Base-by-base conservation (phyloP, 2,888 invertebrate genomes). In the Dynastes maya region DNA sequence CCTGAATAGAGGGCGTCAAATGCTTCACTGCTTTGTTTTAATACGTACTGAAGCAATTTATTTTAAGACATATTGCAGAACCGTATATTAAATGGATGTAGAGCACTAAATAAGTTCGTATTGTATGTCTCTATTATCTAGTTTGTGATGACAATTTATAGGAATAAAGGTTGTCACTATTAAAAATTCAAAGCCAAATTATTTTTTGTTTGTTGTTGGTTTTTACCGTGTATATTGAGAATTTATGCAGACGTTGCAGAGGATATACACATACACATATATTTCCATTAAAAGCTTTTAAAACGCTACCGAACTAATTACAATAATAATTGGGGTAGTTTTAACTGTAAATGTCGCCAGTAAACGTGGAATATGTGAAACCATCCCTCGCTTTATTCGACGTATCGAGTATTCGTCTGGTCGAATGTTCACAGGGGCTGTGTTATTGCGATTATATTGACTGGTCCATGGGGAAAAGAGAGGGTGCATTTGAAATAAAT, bases 381-480 rank as follows among this genome's bases (percentile, higher is more conserved):
- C 61, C 45, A 63, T 74, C 61, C 55, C 37, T 72, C 11, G 29
- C 27, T 27, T 68, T 68, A 27, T 58, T 13, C 16, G 58, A 40
- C 58, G 37, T 22, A 22, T 63, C 22, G 72, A 68, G 32, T 53
- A 68, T 76, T 85, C 79, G 80, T 83, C 81, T 86, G 88, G 85
- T 32, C 85, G 83, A 85, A 83, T 88, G 86, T 84, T 83, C 81
- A 80, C 83, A 82, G 84, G 87, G 88, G 87, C 85, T 87, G 87
- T 88, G 87, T 89, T 89, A 89, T 89, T 89, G 88, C 88, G 87
- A 89, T 89, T 89, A 89, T 89, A 89, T 89, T 89, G 89, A 89
- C 89, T 89, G 88, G 88, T 88, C 88, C 87, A 84, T 86, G 83
- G 88, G 88, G 88, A 88, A 82, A 81, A 78, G 80, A 81, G 80